phyloP scores from a whole-genome alignment of 1,140 invertebrate species.

The Atta colombica region DNA sequence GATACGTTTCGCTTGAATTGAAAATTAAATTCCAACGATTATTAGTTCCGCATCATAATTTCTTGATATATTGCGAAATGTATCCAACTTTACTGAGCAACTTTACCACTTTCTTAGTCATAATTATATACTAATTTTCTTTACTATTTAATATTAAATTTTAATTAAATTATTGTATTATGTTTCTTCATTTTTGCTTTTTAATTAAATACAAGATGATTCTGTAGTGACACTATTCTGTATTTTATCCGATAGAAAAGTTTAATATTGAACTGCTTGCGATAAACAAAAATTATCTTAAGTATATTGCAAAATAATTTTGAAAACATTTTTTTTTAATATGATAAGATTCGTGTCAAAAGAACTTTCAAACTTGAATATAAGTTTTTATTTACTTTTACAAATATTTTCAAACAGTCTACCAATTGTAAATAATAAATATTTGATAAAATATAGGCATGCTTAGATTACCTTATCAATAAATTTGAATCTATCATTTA shows the following conservation, averaged over 20 bases:
- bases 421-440: background rate
- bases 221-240: background rate
- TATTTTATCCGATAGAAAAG: background rate
- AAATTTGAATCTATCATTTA: background rate
- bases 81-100: background rate
- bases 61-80: background rate
- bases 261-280: background rate
- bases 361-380: background rate
- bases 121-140: constrained; percentile 9
- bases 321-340: background rate
- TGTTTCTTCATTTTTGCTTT: too few species aligned
- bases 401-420: background rate
- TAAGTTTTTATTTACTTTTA: background rate
- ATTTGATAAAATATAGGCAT: background rate
- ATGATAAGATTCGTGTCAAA: background rate
- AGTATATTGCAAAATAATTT: background rate
- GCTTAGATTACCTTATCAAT: background rate
- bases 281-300: background rate
- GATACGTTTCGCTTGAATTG: constrained; percentile 3
- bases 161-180: too few species aligned
- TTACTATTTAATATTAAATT: too few species aligned
- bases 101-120: background rate
- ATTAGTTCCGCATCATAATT: background rate
- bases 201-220: too few species aligned
- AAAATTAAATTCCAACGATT: constrained; percentile 21